A percentile compares a stretch with the other conserved stretches of the same genome.
These are phyloP conservation scores for Hyles vespertilio DNA, from an alignment of 1,140 invertebrate genomes.

Conservation along the genomic window DNA sequence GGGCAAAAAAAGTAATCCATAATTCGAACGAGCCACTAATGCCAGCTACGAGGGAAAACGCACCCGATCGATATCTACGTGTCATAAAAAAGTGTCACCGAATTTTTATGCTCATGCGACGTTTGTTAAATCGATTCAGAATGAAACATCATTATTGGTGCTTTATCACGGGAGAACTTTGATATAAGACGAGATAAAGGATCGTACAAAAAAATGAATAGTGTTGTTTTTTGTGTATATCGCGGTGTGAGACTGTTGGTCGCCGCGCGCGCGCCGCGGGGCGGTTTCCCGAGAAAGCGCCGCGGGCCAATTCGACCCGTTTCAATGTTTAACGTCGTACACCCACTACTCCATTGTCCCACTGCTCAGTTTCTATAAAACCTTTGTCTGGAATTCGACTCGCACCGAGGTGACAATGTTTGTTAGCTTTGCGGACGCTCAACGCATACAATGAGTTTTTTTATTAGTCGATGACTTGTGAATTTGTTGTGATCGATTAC, in stretches of 20 bases:
- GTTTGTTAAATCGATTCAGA: constrained; percentile 58
- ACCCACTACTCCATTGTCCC: constrained; percentile 58
- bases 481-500: constrained; percentile 71
- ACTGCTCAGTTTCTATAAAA: constrained; percentile 46
- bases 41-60: constrained; percentile 16
- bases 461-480: constrained; percentile 73
- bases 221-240: constrained; percentile 52
- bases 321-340: constrained; percentile 65
- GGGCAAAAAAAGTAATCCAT: constrained; percentile 15
- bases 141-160: constrained; percentile 74
- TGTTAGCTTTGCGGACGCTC: constrained; percentile 61
- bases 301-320: constrained; percentile 39
- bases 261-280: constrained; percentile 65
- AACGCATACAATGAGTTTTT: constrained; percentile 63
- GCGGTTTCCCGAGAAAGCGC: constrained; percentile 60
- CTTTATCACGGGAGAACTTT: constrained; percentile 63
- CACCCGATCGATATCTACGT: constrained; percentile 13
- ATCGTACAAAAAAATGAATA: constrained; percentile 54
- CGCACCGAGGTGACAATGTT: constrained; percentile 68
- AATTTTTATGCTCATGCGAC: constrained; percentile 39
- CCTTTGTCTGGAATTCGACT: constrained; percentile 58
- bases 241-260: constrained; percentile 64
- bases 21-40: constrained; percentile 11
- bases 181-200: constrained; percentile 65
- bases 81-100: constrained; percentile 55